Evolutionary conservation across 2,113 vertebrate species (phyloP), one percentile per base, ranked within the genome.

Genomic region (Archilochus colubris): DNA sequence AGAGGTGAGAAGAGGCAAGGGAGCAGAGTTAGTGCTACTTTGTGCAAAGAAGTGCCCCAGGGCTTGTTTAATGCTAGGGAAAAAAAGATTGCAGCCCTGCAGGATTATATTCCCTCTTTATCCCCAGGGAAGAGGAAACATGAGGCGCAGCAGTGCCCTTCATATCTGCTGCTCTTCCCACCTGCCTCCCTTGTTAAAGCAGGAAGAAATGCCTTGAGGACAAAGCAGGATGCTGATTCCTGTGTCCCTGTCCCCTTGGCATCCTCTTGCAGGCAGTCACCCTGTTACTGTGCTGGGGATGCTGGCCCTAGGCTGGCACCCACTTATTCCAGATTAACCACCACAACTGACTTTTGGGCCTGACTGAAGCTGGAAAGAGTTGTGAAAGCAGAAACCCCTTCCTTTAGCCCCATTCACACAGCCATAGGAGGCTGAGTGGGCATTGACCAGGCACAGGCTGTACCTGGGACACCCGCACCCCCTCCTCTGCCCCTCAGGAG

Each of bases 31-130:
- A 78, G 33, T 81, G 40, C 57, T 90, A 50, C 33, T 50, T 83
- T 43, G 54, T 67, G 48, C 24, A 58, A 74, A 74, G 40, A 83
- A 72, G 17, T 53, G 87, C 88, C 79, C 24, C 7, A 3, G 61
- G 85, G 82, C 74, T 90, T 82, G 31, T 76, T 94, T 82, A 88
- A 83, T 2, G 7, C 36, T 58, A 53, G 44, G 51, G 31, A 14
- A 76, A 70, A 51, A 72, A 84, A 80, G 24, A 44, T 40, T 78
- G 54, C 69, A 79, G 66, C 46, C 57, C 73, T 18, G 18, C 40
- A 73, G 94, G 54, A 57, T 81, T 95, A 23, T n/a, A 43, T 88
- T 95, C 73, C 50, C 27, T 81, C 10, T 78, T 85, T 81, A 58
- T 51, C 54, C 75, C 53, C 0, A 1, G 20, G 31, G 22, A 51